Percentiles rank a stretch among this genome's conserved stretches.
Evolutionary conservation across 2,797 vertebrate species (phyloP).

Genomic region (Silurus aristotelis): DNA sequence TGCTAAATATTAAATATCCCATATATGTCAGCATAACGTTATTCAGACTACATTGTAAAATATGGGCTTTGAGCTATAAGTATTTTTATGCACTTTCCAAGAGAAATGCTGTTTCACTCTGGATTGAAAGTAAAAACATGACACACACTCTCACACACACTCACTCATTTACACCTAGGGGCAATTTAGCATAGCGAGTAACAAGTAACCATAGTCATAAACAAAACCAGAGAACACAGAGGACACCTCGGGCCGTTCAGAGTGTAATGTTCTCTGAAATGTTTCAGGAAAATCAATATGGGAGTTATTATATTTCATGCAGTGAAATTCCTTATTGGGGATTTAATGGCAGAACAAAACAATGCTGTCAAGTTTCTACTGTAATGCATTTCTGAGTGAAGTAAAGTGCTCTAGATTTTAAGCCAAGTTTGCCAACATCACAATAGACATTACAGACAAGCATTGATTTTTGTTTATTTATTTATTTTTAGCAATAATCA

Average conservation of each 20-base stretch:
- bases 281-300: not conserved
- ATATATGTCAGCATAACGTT: not conserved
- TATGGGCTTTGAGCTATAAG: not conserved
- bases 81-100: not conserved
- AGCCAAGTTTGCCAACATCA: not conserved
- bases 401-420: not conserved
- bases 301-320: conserved; percentile 13
- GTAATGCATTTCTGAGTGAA: conserved; percentile 6
- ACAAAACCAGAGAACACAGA: not conserved
- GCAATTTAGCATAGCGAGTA: not conserved
- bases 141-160: not conserved
- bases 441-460: not conserved
- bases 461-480: not conserved
- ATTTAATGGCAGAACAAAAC: conserved; percentile 1
- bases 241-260: not conserved
- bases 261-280: not conserved
- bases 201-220: too few relatives aligned
- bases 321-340: not conserved
- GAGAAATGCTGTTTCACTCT: not conserved
- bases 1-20: not conserved
- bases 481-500: not conserved
- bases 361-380: not conserved
- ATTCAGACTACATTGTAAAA: not conserved
- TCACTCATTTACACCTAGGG: not conserved
- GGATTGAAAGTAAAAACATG: not conserved